Evolutionary conservation across 2,113 vertebrate genomes (phyloP).

Genomic region (Acrocephalus arundinaceus): DNA sequence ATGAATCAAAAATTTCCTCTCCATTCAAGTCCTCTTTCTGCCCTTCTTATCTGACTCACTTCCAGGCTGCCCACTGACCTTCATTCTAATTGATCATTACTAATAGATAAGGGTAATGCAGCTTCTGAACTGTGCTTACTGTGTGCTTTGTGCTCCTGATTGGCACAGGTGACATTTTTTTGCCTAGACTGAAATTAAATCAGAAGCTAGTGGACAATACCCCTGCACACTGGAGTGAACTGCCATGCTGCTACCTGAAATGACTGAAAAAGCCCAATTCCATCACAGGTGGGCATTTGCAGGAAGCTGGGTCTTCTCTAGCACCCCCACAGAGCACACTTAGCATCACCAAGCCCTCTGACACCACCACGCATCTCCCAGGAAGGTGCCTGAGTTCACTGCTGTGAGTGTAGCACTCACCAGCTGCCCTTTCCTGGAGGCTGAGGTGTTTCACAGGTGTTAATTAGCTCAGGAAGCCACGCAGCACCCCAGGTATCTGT

Average conservation of each 20-base stretch:
- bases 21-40: conserved; percentile 52
- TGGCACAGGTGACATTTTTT: neutral
- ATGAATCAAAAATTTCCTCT: conserved; percentile 56
- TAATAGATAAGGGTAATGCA: conserved; percentile 53
- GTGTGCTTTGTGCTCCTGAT: neutral
- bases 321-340: accelerated
- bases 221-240: neutral
- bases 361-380: neutral
- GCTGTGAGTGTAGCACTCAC: neutral
- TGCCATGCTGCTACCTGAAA: neutral
- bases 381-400: neutral
- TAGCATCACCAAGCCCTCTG: neutral
- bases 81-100: conserved; percentile 64
- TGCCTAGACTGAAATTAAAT: neutral
- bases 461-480: neutral
- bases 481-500: accelerated
- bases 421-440: accelerated
- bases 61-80: conserved; percentile 53
- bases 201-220: neutral
- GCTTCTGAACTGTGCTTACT: conserved; percentile 39
- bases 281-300: neutral
- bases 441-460: neutral
- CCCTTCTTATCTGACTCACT: conserved; percentile 60
- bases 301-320: neutral
- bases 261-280: neutral